Percentiles rank a stretch among this genome's conserved stretches.
phyloP scores from a whole-genome alignment of 1,140 invertebrate genomes.

The Papilio machaon region DNA sequence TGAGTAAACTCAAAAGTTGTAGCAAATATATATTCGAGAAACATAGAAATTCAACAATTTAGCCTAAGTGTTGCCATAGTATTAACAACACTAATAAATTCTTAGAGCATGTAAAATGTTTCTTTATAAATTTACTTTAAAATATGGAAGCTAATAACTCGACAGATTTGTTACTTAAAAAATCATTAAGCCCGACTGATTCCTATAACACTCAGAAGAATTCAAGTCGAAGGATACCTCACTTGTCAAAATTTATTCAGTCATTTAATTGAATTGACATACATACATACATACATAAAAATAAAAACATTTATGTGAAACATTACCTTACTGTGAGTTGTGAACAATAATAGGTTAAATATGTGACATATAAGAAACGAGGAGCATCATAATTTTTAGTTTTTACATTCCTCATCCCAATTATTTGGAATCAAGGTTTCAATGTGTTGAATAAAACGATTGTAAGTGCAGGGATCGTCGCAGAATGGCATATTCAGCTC shows the following conservation, averaged over 20 bases:
- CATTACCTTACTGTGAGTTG: background rate
- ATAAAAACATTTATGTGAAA: background rate
- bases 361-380: background rate
- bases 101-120: slow-evolving; percentile 1
- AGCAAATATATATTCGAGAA: background rate
- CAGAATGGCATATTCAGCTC: slow-evolving; percentile 73
- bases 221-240: too few relatives aligned
- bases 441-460: slow-evolving; percentile 57
- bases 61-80: background rate
- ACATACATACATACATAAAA: background rate
- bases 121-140: background rate
- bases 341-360: background rate
- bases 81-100: background rate
- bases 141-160: background rate
- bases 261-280: background rate
- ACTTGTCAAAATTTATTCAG: too few relatives aligned
- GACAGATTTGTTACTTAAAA: background rate
- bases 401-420: slow-evolving; percentile 73
- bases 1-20: background rate
- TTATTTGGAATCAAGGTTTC: slow-evolving; percentile 62
- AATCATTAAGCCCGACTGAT: background rate
- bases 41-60: background rate
- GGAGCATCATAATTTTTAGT: slow-evolving; percentile 42
- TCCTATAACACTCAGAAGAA: too few relatives aligned
- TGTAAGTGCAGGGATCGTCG: slow-evolving; percentile 68